Base-by-base conservation (phyloP, 2,797 vertebrate genomes). In the Acridotheres tristis region DNA sequence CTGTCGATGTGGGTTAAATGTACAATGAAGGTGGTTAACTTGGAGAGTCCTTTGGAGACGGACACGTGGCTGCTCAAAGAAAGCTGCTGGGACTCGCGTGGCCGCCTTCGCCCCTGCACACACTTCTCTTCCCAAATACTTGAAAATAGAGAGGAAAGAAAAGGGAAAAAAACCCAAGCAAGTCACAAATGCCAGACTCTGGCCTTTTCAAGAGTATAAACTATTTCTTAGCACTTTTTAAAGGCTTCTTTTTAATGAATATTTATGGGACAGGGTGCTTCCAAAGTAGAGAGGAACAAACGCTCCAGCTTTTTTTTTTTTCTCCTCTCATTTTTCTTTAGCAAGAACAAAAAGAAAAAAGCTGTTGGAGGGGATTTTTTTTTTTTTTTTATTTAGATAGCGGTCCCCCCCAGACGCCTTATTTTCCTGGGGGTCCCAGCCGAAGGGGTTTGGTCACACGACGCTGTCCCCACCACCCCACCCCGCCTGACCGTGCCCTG, bases 21-120 rank as follows among this genome's bases (percentile, higher is more conserved):
- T 99, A 99, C 99, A 99, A 99, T 99, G 99, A 99, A 99, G 99
- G 99, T 99, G 99, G 99, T 99, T 99, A 99, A 99, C 99, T 99
- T 99, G 99, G 99, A 99, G 99, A 99, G 99, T 98, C 98, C 99
- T 99, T 99, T 99, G 99, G 99, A 99, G 99, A 99, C 98, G 98
- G 99, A 99, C 99, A 99, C 99, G 99, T 99, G 99, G 99, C 99
- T 99, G 98, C 99, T 99, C 98, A 99, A 99, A 99, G 99, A 99
- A 98, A 98, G 98, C 98, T 98, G 98, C 98, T 98, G 97, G 92
- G 98, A 98, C 99, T 99, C 99, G 99, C 99, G 99, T 99, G 99
- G 99, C 98, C 98, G 98, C 98, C 98, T 98, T 98, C 98, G 98
- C 98, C 98, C 98, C 98, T 98, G 97, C 98, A 98, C 99, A 98